Evolutionary conservation across 2,888 invertebrate species (phyloP), one percentile per base, ranked within the genome.

Genomic region (Agrenia bidenticulata): DNA sequence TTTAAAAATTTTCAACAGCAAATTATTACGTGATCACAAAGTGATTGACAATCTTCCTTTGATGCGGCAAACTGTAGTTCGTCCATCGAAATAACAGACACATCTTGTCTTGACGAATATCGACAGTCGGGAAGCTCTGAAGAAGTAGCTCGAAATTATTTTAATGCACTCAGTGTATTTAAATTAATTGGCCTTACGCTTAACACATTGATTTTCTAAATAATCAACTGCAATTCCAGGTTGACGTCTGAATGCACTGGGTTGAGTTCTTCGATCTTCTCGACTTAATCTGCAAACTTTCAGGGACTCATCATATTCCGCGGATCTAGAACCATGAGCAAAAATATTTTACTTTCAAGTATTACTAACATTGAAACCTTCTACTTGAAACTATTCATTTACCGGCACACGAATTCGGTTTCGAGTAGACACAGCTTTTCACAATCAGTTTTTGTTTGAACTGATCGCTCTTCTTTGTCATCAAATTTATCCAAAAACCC

Each of bases 191-290:
- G 11, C 72, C 78, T 79, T 76, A 81, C 82, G 79, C 69, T 80
- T 79, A 23, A 82, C 81, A 72, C 84, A 84, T 77, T 84, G 83
- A 77, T 84, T 84, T 75, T 84, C 83, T 66, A 83, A 77, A 76
- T 84, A 84, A 75, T 84, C 83, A 24, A 82, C 78, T 61, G 79
- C 69, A 71, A 80, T 79, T 63, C 78, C 80, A 9, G 78, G 78
- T 24, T 80, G 78, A 24, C 77, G 74, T 58, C 79, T 74, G 73
- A 84, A 81, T 58, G 82, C 82, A 63, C 79, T 80, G 5, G 83
- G 83, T 72, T 83, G 83, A 41, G 82, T 82, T 61, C 83, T 77
- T 21, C 83, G 78, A 75, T 83, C 83, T 71, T 84, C 83, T 50
- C 81, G 78, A 71, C 82, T 82, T 70, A 84, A 74, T 26, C 81